Percentiles rank a stretch among this genome's conserved stretches.
Evolutionary conservation across 2,888 invertebrate species (phyloP).

Genomic region (Cryptophagus acutangulus): DNA sequence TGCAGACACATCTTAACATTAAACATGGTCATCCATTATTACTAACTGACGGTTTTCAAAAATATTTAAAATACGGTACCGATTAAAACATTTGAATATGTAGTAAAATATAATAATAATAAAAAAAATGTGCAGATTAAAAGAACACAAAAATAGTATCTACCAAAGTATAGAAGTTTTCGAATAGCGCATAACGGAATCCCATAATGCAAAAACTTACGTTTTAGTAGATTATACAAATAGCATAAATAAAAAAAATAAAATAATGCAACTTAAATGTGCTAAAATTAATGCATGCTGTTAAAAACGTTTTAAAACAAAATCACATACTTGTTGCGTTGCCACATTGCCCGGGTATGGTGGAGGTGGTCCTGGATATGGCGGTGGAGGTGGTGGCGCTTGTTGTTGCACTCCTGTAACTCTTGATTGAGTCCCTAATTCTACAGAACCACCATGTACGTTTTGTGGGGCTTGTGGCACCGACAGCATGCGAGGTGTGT

Average conservation of each 20-base stretch:
- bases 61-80: too few relatives aligned
- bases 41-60: too few relatives aligned
- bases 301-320: slow-evolving; percentile 1
- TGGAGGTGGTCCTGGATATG: slow-evolving; percentile 67
- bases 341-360: slow-evolving; percentile 58
- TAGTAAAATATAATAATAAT: too few relatives aligned
- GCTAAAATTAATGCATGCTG: neutral
- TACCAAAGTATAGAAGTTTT: too few relatives aligned
- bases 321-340: slow-evolving; percentile 26
- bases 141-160: too few relatives aligned
- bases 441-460: slow-evolving; percentile 35
- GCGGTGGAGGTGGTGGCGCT: slow-evolving; percentile 68
- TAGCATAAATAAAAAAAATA: slow-evolving; percentile 1
- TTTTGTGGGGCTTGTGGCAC: slow-evolving; percentile 20
- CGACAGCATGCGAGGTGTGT: slow-evolving; percentile 32
- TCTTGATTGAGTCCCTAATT: slow-evolving; percentile 46
- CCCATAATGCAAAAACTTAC: too few relatives aligned
- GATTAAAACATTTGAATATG: too few relatives aligned
- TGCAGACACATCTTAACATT: too few relatives aligned
- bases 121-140: too few relatives aligned
- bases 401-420: slow-evolving; percentile 43
- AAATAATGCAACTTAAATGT: neutral
- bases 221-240: too few relatives aligned
- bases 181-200: too few relatives aligned
- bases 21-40: too few relatives aligned